Evolutionary conservation across 2,113 vertebrate genomes (phyloP).

Genomic region (Danio rerio): DNA sequence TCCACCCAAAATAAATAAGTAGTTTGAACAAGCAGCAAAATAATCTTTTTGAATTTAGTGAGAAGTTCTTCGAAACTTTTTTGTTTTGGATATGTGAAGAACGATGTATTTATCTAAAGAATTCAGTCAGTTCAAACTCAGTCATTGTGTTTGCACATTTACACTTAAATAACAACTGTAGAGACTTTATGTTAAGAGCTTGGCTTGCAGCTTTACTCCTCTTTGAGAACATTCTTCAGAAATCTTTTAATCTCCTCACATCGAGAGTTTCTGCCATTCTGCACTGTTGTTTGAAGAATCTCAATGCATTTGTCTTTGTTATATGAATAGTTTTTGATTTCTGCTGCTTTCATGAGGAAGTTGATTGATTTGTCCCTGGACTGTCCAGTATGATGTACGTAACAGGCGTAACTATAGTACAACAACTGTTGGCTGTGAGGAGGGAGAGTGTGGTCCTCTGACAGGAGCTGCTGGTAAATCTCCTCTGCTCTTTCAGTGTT

Average conservation of each 20-base stretch:
- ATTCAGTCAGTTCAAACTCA: too few relatives aligned
- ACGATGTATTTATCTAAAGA: too few relatives aligned
- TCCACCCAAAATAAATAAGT: too few relatives aligned
- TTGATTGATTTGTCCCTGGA: not conserved
- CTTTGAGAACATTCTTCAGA: not conserved
- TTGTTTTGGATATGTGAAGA: too few relatives aligned
- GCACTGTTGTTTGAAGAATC: not conserved
- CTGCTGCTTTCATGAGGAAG: not conserved
- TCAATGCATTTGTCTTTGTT: not conserved
- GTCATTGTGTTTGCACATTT: too few relatives aligned
- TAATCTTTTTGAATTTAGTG: too few relatives aligned
- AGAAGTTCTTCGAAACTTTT: too few relatives aligned
- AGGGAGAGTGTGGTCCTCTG: not conserved
- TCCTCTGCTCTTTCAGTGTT: not conserved
- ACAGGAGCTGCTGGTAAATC: constrained; percentile 16
- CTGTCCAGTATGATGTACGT: not conserved
- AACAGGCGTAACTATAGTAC: not conserved
- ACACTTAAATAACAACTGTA: too few relatives aligned
- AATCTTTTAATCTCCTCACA: not conserved
- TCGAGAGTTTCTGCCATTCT: not conserved
- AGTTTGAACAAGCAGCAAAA: too few relatives aligned
- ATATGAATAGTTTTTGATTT: not conserved
- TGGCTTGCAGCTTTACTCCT: not conserved
- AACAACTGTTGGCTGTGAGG: not conserved
- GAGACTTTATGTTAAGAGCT: too few relatives aligned